Percentiles rank a stretch among this genome's conserved stretches.
phyloP scores from a whole-genome alignment of 2,888 invertebrate species.

The Parnassius orleans region DNA sequence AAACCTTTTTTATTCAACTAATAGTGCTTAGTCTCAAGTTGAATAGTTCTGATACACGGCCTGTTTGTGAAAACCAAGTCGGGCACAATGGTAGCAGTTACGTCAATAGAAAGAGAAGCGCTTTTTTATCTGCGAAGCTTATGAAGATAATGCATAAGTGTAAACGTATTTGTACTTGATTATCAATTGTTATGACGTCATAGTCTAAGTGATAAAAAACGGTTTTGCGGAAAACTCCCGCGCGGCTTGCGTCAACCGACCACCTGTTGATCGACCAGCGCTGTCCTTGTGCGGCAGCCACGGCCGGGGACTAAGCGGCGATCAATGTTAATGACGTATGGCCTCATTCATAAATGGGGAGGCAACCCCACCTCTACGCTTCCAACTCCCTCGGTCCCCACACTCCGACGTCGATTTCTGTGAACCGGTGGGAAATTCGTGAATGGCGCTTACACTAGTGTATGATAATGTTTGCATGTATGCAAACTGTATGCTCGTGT shows the following conservation, averaged over 20 bases:
- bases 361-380: slow-evolving; percentile 45
- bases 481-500: slow-evolving; percentile 5
- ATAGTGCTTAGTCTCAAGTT: too few species aligned
- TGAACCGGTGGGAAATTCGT: slow-evolving; percentile 55
- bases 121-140: slow-evolving; percentile 17
- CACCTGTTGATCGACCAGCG: slow-evolving; percentile 67
- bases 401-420: slow-evolving; percentile 42
- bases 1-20: too few species aligned
- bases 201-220: slow-evolving; percentile 53
- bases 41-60: too few species aligned
- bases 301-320: slow-evolving; percentile 44
- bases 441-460: slow-evolving; percentile 63
- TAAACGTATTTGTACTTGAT: slow-evolving; percentile 22
- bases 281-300: slow-evolving; percentile 72
- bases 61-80: too few species aligned
- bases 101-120: slow-evolving; percentile 12
- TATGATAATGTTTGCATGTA: neutral
- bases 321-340: slow-evolving; percentile 76
- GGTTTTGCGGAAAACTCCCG: slow-evolving; percentile 43
- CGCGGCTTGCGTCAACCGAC: slow-evolving; percentile 59
- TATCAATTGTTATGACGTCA: slow-evolving; percentile 50
- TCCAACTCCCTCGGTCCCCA: slow-evolving; percentile 40
- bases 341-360: slow-evolving; percentile 76
- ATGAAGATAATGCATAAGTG: slow-evolving; percentile 15
- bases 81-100: slow-evolving; percentile 1